Evolutionary conservation across 2,888 invertebrate species (phyloP).

Genomic region (Actias luna): DNA sequence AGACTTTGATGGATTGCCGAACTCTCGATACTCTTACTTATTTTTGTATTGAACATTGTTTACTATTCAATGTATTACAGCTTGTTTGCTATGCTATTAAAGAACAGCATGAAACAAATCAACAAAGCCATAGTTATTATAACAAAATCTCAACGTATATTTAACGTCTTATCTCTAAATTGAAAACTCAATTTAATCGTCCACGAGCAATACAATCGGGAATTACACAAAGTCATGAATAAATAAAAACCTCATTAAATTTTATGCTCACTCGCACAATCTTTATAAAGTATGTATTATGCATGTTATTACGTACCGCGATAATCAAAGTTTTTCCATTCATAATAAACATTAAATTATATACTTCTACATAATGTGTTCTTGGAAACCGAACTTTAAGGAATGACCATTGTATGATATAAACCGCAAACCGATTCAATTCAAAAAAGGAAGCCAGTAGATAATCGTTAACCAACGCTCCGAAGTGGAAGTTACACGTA

Average conservation of each 20-base stretch:
- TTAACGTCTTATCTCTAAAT: constrained; percentile 56
- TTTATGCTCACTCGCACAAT: constrained; percentile 36
- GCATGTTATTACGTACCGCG: constrained; percentile 36
- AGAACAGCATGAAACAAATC: constrained; percentile 24
- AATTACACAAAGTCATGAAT: constrained; percentile 59
- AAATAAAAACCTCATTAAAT: constrained; percentile 66
- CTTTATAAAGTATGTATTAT: constrained; percentile 40
- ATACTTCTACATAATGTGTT: constrained; percentile 37
- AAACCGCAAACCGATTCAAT: constrained; percentile 39
- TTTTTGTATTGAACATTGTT: too few relatives aligned
- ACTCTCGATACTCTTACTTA: too few relatives aligned
- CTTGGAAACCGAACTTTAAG: constrained; percentile 38
- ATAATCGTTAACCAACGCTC: constrained; percentile 47
- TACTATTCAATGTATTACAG: too few relatives aligned
- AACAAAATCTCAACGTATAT: constrained; percentile 30
- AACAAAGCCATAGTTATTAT: constrained; percentile 29
- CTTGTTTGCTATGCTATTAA: neutral
- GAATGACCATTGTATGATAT: constrained; percentile 33
- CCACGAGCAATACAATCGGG: constrained; percentile 36
- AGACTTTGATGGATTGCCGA: too few relatives aligned
- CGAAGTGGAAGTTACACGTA: constrained; percentile 60
- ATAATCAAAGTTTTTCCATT: constrained; percentile 53
- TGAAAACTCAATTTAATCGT: constrained; percentile 67
- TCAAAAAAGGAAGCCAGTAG: constrained; percentile 51
- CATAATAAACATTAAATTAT: constrained; percentile 60